Evolutionary conservation across 2,888 invertebrate species (phyloP), one percentile per base, ranked within the genome.

Genomic region (Lamellibrachia satsuma): DNA sequence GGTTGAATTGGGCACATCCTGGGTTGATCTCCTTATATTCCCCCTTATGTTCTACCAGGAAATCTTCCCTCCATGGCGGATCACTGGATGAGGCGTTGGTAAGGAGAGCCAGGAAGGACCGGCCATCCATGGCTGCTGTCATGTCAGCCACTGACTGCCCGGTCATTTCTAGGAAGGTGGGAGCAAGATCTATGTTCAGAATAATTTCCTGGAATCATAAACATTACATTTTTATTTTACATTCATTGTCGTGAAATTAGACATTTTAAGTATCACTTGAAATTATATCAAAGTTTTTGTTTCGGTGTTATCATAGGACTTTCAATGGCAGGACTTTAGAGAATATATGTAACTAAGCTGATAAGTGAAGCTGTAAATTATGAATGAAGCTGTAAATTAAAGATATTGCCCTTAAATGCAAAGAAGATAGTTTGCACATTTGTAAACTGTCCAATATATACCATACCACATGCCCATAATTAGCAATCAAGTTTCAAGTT

Each of bases 21-120:
- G 96, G 95, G 94, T 97, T 97, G 4, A 97, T 97, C 0, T 97
- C 96, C 0, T 96, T 95, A 93, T 97, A 97, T 1, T 98, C 98
- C 0, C 99, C 99, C 94, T 97, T 97, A 95, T 99, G 98, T 96
- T 99, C 98, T 52, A 99, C 97, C 92, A 98, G 97, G 95, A 98
- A 97, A 91, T 97, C 97, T 92, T 97, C 97, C 93, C 97, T 96
- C 92, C 95, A 95, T 90, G 96, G 92, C 9, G 22, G 51, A 6
- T 22, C n/a, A 22, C 27, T 60, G n/a, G 91, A n/a, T 11, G 39
- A 9, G 51, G 90, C 52, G 92, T 75, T 91, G 52, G 60, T 27
- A 52, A 97, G 94, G 55, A 97, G 94, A 1, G 95, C 94, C 11
- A 96, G 95, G 94, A 97, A 96, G 0, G 97, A 97, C 52, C 95